phyloP scores from a whole-genome alignment of 1,140 invertebrate species.

The Copidosoma floridanum region DNA sequence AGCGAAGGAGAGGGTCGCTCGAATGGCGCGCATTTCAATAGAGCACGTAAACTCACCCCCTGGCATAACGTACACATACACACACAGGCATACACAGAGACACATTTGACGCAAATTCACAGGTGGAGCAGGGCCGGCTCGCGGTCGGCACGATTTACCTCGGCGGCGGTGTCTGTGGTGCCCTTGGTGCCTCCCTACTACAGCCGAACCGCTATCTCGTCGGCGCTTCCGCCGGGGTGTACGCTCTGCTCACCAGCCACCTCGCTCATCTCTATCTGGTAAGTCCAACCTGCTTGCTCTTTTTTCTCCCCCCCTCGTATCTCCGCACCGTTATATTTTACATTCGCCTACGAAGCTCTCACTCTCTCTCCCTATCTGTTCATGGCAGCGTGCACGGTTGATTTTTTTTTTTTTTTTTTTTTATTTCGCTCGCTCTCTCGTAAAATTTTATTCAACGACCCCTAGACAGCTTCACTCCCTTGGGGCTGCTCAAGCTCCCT shows the following conservation, averaged over 20 bases:
- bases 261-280: slow-evolving; percentile 85
- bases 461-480: not conserved
- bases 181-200: slow-evolving; percentile 74
- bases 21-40: too few relatives aligned
- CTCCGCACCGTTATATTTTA: not conserved
- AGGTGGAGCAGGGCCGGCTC: slow-evolving; percentile 81
- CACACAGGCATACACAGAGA: too few relatives aligned
- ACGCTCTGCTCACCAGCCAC: slow-evolving; percentile 88
- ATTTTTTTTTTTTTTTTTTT: not conserved
- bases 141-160: slow-evolving; percentile 71
- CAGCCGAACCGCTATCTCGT: slow-evolving; percentile 78
- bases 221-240: slow-evolving; percentile 92
- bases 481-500: not conserved
- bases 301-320: not conserved
- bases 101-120: too few relatives aligned
- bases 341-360: not conserved
- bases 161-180: slow-evolving; percentile 68
- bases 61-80: too few relatives aligned
- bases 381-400: too few relatives aligned
- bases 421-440: not conserved
- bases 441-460: slow-evolving; percentile 20
- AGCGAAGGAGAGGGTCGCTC: too few relatives aligned
- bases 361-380: not conserved
- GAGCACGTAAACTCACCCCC: too few relatives aligned
- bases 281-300: slow-evolving; percentile 43